A percentile compares a stretch with the other conserved stretches of the same genome.
phyloP scores from a whole-genome alignment of 2,113 vertebrate genomes.

The Spermophilus dauricus region DNA sequence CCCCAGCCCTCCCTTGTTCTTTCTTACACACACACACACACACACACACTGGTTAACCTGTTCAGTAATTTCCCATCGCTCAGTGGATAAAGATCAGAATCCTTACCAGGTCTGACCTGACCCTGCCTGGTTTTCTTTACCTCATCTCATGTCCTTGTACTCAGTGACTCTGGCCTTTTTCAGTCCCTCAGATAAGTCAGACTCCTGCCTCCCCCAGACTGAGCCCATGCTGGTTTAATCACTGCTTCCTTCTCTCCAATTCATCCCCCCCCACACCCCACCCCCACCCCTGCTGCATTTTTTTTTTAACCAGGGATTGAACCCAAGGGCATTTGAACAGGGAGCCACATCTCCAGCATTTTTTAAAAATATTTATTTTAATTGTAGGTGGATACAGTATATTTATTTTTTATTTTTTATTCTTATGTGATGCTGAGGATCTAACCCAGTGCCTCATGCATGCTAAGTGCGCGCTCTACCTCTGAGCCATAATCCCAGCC shows the following conservation, averaged over 20 bases:
- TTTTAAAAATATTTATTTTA: too few species aligned
- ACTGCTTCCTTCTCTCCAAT: neutral
- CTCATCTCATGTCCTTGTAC: neutral
- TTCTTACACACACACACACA: neutral
- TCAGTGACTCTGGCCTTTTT: neutral
- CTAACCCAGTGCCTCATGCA: too few species aligned
- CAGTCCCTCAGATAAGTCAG: constrained; percentile 42
- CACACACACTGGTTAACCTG: neutral
- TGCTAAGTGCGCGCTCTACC: too few species aligned
- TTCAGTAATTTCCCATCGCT: neutral
- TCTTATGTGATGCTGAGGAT: too few species aligned
- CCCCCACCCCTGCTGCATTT: neutral
- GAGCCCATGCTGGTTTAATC: neutral
- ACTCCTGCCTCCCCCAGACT: neutral
- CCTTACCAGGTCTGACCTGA: neutral
- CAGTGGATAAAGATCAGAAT: constrained; percentile 35
- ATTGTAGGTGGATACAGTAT: too few species aligned
- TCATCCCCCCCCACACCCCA: too few species aligned
- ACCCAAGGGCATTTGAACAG: too few species aligned
- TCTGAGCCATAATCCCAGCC: too few species aligned
- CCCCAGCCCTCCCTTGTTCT: too few species aligned
- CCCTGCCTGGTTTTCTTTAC: constrained; percentile 1
- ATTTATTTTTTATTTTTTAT: too few species aligned
- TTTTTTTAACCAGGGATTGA: too few species aligned
- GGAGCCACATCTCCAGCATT: too few species aligned